These are phyloP conservation scores for Drosophila cracens DNA, from an alignment of 2,888 invertebrate genomes.

Conservation along the genomic window DNA sequence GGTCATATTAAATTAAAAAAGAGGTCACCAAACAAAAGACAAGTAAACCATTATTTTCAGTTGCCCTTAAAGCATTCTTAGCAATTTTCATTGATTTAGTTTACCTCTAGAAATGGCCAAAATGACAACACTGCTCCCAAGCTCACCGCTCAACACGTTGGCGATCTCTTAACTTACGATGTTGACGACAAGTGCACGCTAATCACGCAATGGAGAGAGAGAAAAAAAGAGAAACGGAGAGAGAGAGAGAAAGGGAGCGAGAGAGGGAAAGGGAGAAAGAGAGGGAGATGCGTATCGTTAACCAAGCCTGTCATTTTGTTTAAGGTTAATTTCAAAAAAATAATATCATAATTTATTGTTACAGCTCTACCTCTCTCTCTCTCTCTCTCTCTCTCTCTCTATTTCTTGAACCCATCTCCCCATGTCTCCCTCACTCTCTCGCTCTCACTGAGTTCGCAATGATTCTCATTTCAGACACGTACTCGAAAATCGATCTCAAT, in stretches of 20 bases:
- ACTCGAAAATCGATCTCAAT: slow-evolving; percentile 76
- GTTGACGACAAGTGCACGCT: slow-evolving; percentile 70
- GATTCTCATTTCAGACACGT: slow-evolving; percentile 68
- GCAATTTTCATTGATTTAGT: neutral
- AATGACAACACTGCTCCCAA: slow-evolving; percentile 1
- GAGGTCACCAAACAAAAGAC: neutral
- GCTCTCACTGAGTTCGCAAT: neutral
- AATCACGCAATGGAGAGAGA: slow-evolving; percentile 50
- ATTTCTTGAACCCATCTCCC: neutral
- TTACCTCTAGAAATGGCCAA: slow-evolving; percentile 3
- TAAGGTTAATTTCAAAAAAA: slow-evolving; percentile 75
- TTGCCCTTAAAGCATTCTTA: neutral
- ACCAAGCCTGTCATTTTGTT: slow-evolving; percentile 62
- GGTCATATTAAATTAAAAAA: neutral
- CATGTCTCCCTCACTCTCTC: neutral
- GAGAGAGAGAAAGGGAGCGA: neutral
- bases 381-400: neutral
- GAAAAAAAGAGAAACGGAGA: neutral
- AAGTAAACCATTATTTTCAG: neutral
- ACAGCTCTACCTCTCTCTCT: slow-evolving; percentile 29
- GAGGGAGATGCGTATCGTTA: neutral
- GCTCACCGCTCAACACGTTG: neutral
- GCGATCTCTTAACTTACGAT: slow-evolving; percentile 52
- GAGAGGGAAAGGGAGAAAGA: neutral
- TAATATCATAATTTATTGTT: slow-evolving; percentile 79